Evolutionary conservation across 2,113 vertebrate species (phyloP).

Genomic region (Gasterosteus nipponicus): DNA sequence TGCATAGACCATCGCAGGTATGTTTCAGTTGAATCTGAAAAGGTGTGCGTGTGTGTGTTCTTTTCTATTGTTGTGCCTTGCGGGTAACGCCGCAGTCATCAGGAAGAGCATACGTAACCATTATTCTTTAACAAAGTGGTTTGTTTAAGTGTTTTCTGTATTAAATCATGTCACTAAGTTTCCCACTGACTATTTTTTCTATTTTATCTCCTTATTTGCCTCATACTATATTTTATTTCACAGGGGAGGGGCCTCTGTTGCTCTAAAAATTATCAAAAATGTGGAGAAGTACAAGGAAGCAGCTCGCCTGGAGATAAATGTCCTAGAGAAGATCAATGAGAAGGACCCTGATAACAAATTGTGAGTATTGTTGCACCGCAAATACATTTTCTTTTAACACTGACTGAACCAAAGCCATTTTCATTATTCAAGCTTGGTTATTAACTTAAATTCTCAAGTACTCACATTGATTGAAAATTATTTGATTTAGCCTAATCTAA

Average conservation of each 20-base stretch:
- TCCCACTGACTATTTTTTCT: not conserved
- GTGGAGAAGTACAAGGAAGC: slow-evolving; percentile 98
- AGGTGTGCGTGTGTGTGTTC: not conserved
- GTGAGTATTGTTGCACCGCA: slow-evolving; percentile 65
- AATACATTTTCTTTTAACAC: not conserved
- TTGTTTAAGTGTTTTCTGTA: not conserved
- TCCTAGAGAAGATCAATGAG: slow-evolving; percentile 95
- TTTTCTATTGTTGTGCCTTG: not conserved
- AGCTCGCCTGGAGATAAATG: slow-evolving; percentile 95
- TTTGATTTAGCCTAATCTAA: not conserved
- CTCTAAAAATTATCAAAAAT: slow-evolving; percentile 98
- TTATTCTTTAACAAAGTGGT: not conserved
- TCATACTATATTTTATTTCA: not conserved
- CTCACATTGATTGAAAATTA: not conserved
- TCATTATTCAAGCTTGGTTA: not conserved
- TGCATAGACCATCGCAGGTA: slow-evolving; percentile 97
- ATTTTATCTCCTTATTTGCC: too few species aligned
- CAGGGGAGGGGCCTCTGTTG: slow-evolving; percentile 88
- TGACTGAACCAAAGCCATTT: not conserved
- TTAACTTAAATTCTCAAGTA: not conserved
- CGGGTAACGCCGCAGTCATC: not conserved
- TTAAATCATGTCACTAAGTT: not conserved
- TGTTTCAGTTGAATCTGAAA: slow-evolving; percentile 6
- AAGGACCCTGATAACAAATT: slow-evolving; percentile 94
- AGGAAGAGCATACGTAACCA: not conserved